Evolutionary conservation across 2,888 invertebrate species (phyloP).

Genomic region (Campaea margaritaria): DNA sequence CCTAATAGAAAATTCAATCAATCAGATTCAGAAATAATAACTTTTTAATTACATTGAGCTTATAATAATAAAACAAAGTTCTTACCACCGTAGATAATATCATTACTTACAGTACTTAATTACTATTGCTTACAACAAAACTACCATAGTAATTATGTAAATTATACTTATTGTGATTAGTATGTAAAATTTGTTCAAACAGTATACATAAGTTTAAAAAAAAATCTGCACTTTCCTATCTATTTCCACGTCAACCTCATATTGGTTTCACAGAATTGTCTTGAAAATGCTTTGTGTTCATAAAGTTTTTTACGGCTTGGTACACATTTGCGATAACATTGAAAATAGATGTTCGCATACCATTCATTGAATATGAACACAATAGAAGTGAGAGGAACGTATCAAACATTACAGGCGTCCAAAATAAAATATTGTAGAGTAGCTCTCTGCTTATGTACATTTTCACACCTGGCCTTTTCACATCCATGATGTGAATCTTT

Average conservation of each 20-base stretch:
- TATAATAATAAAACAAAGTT: no score
- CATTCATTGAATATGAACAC: conserved; percentile 71
- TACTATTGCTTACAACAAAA: no score
- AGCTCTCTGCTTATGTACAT: conserved; percentile 70
- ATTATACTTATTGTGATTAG: no score
- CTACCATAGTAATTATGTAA: no score
- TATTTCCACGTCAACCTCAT: conserved; percentile 34
- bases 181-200: no score
- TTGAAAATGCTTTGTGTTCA: conserved; percentile 75
- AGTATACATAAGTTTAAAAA: no score
- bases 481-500: conserved; percentile 69
- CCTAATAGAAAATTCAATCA: no score
- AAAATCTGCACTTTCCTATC: background rate
- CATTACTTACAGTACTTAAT: no score
- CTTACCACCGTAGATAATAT: no score
- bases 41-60: no score
- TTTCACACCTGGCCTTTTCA: conserved; percentile 63
- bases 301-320: conserved; percentile 74
- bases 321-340: conserved; percentile 78
- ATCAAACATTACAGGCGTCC: conserved; percentile 80
- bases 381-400: conserved; percentile 71
- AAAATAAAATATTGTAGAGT: conserved; percentile 76
- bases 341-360: conserved; percentile 68
- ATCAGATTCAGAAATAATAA: no score
- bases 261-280: conserved; percentile 68